A percentile compares a stretch with the other conserved stretches of the same genome.
phyloP scores from a whole-genome alignment of 1,140 invertebrate species.

The Cotesia glomerata region DNA sequence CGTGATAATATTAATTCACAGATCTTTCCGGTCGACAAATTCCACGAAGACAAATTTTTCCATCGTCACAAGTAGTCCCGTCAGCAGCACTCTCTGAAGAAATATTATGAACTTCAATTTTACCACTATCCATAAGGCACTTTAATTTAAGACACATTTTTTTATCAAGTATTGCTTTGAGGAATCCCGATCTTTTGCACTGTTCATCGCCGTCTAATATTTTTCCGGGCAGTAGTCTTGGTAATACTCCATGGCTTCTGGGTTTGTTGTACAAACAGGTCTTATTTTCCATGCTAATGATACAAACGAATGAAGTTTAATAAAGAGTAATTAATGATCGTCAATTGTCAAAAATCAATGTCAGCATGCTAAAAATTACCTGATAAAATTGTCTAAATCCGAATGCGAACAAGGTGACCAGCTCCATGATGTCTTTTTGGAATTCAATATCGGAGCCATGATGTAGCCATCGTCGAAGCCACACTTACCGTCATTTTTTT shows the following conservation, averaged over 20 bases:
- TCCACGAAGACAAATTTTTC: neutral
- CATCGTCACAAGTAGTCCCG: neutral
- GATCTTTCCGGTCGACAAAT: neutral
- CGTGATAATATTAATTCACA: neutral
- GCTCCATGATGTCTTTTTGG: too few species aligned
- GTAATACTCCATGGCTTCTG: neutral
- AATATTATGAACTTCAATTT: neutral
- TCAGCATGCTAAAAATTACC: neutral
- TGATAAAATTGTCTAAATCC: too few species aligned
- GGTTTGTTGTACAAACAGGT: conserved; percentile 10
- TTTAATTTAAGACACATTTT: neutral
- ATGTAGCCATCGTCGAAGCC: too few species aligned
- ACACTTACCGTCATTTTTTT: too few species aligned
- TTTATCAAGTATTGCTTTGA: neutral
- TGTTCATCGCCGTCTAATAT: neutral
- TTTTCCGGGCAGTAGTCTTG: conserved; percentile 3
- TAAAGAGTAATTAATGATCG: too few species aligned
- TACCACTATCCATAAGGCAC: neutral
- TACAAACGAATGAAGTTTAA: too few species aligned
- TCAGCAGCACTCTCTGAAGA: neutral
- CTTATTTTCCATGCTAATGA: neutral
- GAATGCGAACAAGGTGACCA: too few species aligned
- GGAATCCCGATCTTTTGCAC: neutral
- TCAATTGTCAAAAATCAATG: too few species aligned
- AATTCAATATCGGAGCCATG: too few species aligned